These are phyloP conservation scores for Perca fluviatilis DNA, from an alignment of 2,113 vertebrate species.

Conservation along the genomic window DNA sequence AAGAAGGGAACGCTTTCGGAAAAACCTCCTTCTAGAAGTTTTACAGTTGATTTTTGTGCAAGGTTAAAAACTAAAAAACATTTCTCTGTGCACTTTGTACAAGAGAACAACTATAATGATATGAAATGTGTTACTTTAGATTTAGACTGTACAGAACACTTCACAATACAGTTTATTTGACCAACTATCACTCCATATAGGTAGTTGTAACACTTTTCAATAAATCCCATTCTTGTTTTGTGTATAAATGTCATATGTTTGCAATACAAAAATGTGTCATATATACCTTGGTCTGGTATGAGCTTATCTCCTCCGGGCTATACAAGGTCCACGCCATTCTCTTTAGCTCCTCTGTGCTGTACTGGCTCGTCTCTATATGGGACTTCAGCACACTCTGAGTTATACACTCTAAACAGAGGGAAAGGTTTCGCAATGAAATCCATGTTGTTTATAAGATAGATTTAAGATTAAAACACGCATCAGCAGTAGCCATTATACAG, in stretches of 20 bases:
- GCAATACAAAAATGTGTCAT: not conserved
- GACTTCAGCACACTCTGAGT: constrained; percentile 92
- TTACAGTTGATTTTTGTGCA: not conserved
- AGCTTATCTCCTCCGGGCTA: constrained; percentile 88
- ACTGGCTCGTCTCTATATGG: constrained; percentile 91
- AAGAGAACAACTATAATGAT: not conserved
- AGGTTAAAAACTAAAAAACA: not conserved
- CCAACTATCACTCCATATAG: not conserved
- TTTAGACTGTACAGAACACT: not conserved
- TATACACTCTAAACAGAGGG: constrained; percentile 84
- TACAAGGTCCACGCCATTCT: constrained; percentile 89
- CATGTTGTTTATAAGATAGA: not conserved
- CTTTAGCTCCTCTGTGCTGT: constrained; percentile 90
- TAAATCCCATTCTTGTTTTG: not conserved
- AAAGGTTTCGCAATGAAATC: constrained; percentile 1
- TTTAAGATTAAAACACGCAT: not conserved
- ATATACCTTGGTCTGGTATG: constrained; percentile 88
- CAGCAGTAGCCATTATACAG: not conserved
- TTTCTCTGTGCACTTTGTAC: constrained; percentile 7
- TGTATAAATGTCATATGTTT: not conserved
- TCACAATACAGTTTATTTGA: not conserved
- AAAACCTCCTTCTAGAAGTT: not conserved
- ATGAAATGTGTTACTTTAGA: not conserved
- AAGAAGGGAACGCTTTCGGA: not conserved
- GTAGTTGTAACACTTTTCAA: not conserved